Evolutionary conservation across 2,888 invertebrate species (phyloP).

Genomic region (Siphonodentalium dalli): DNA sequence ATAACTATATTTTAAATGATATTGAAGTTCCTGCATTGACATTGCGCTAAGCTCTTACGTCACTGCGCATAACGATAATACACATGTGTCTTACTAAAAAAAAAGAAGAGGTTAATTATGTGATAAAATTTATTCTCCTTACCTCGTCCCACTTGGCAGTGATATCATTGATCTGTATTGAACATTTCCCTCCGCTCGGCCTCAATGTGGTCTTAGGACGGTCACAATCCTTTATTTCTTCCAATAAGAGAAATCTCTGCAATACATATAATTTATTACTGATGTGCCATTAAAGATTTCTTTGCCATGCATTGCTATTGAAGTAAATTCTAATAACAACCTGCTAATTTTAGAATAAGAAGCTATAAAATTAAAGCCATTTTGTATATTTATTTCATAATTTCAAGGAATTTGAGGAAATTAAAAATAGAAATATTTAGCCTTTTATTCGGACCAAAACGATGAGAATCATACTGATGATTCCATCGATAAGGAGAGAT

Average conservation of each 20-base stretch:
- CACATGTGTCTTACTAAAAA: neutral
- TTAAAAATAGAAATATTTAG: no score
- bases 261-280: constrained; percentile 14
- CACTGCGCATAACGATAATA: neutral
- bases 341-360: no score
- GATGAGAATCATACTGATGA: no score
- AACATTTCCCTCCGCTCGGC: constrained; percentile 30
- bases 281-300: neutral
- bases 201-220: constrained; percentile 3
- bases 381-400: no score
- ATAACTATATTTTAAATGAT: no score
- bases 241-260: constrained; percentile 64
- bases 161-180: constrained; percentile 42
- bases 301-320: no score
- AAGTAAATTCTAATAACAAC: no score
- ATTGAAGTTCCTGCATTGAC: no score
- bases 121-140: constrained; percentile 2
- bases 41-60: neutral
- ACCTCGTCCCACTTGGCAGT: constrained; percentile 61
- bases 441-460: no score
- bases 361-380: no score
- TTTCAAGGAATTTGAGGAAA: no score
- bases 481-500: no score
- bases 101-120: neutral
- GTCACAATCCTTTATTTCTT: constrained; percentile 55